phyloP scores from a whole-genome alignment of 2,888 invertebrate genomes.

The Notodonta dromedarius region DNA sequence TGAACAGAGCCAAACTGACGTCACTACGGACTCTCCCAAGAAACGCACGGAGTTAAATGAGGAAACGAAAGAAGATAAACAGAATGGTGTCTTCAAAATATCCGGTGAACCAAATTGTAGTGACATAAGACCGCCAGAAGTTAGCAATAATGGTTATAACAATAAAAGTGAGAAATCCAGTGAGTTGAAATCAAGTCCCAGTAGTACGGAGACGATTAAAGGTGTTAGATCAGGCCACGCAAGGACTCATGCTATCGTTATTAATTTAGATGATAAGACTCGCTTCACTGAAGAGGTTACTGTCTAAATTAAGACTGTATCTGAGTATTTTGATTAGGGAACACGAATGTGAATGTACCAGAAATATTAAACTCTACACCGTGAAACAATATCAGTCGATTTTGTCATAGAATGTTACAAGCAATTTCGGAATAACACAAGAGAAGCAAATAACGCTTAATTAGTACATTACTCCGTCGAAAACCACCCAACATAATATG shows the following conservation, averaged over 20 bases:
- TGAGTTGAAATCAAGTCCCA: conserved; percentile 68
- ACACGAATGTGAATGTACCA: conserved; percentile 20
- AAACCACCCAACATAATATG: background rate
- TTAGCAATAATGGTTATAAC: conserved; percentile 64
- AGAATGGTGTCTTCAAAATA: conserved; percentile 77
- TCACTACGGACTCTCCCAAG: conserved; percentile 74
- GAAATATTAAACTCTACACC: background rate
- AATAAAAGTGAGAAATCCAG: conserved; percentile 67
- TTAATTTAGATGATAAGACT: conserved; percentile 91
- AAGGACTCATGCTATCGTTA: conserved; percentile 90
- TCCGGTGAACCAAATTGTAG: conserved; percentile 77
- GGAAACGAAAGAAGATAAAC: conserved; percentile 63
- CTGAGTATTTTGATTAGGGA: conserved; percentile 38
- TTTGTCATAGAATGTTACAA: background rate
- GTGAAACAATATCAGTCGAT: too few relatives aligned
- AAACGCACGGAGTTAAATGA: conserved; percentile 59
- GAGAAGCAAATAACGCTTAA: background rate
- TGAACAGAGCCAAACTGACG: conserved; percentile 73
- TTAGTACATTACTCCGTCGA: background rate
- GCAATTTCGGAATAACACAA: background rate
- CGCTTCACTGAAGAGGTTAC: conserved; percentile 93
- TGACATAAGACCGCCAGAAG: conserved; percentile 73
- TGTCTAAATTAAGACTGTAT: conserved; percentile 82
- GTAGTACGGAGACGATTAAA: conserved; percentile 67
- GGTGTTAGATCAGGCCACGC: conserved; percentile 86